These are phyloP conservation scores for Pelecanus crispus DNA, from an alignment of 2,113 vertebrate species.

Conservation along the genomic window DNA sequence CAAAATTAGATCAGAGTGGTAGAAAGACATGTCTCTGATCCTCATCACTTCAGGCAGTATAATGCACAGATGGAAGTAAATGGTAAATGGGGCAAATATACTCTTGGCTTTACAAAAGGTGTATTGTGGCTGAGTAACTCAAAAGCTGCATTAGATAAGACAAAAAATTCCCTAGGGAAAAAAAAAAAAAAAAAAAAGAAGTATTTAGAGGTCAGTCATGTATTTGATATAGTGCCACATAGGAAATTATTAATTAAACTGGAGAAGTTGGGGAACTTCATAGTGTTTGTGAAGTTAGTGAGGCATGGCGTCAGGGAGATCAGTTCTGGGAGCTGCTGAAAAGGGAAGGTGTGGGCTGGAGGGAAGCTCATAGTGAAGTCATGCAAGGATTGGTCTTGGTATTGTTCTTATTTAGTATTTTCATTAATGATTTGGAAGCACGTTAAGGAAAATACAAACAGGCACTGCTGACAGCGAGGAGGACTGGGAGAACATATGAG, in stretches of 20 bases:
- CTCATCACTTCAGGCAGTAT: not conserved
- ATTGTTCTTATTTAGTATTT: not conserved
- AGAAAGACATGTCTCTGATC: not conserved
- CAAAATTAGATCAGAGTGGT: not conserved
- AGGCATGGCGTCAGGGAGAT: not conserved
- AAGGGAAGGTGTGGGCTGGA: not conserved
- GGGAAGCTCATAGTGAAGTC: not conserved
- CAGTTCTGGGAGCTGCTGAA: not conserved
- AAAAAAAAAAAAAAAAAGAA: not conserved
- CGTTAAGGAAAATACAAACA: not conserved
- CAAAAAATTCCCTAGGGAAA: not conserved
- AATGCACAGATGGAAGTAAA: not conserved
- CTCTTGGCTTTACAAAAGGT: not conserved
- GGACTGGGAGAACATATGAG: not conserved
- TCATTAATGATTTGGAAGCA: not conserved
- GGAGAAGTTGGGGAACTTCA: not conserved
- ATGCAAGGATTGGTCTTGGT: not conserved
- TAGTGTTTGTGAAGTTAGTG: not conserved
- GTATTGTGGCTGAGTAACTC: not conserved
- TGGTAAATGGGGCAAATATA: not conserved
- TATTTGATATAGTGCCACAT: not conserved
- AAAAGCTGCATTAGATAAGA: not conserved
- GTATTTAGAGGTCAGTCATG: not conserved
- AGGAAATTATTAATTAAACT: not conserved
- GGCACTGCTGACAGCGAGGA: not conserved